phyloP scores from a whole-genome alignment of 2,888 invertebrate species.

The Helobdella robusta region DNA sequence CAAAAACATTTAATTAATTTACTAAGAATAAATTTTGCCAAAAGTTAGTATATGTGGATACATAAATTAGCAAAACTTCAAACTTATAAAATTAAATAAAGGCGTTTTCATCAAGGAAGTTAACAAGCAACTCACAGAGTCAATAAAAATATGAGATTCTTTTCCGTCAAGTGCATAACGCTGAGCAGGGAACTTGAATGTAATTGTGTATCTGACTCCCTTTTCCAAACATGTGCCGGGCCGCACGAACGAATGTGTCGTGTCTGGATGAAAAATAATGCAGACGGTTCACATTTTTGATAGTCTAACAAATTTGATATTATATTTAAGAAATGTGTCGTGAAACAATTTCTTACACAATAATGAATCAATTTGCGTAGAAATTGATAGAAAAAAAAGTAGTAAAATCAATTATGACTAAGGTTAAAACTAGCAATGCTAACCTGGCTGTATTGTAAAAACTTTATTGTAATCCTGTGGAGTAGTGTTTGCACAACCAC shows the following conservation, averaged over 20 bases:
- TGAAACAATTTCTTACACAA: not conserved
- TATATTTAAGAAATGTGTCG: no score
- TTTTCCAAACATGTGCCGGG: conserved; percentile 81
- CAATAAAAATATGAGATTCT: conserved; percentile 78
- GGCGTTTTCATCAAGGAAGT: not conserved
- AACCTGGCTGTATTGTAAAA: conserved; percentile 53
- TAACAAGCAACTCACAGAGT: conserved; percentile 61
- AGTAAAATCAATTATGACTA: not conserved
- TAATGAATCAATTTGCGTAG: not conserved
- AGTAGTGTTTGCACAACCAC: conserved; percentile 69
- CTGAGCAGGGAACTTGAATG: conserved; percentile 71
- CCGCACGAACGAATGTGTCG: conserved; percentile 63
- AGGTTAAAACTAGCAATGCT: not conserved
- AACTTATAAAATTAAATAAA: no score
- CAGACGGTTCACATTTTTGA: no score
- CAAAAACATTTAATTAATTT: no score
- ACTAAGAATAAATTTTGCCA: no score
- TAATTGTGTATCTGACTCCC: conserved; percentile 72
- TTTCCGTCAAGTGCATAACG: conserved; percentile 56
- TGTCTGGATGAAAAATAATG: conserved; percentile 53
- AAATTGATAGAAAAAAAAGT: not conserved
- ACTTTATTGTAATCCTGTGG: conserved; percentile 68
- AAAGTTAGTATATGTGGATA: no score
- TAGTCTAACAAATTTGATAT: no score
- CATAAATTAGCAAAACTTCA: no score